Evolutionary conservation across 1,140 invertebrate species (phyloP).

Genomic region (Lanistes nyassanus): DNA sequence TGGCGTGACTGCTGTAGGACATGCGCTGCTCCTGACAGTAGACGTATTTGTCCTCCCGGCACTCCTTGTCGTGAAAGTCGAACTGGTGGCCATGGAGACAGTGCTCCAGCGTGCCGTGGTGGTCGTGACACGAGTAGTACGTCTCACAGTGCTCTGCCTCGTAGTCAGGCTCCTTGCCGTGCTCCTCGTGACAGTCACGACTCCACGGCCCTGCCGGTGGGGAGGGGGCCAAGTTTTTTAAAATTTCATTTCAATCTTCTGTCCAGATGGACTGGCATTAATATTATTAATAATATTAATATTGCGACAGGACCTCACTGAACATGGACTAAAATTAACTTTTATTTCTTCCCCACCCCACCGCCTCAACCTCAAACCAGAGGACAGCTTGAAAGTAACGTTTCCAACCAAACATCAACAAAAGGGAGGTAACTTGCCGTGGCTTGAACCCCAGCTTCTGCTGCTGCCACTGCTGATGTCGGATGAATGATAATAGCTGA

Average conservation of each 20-base stretch:
- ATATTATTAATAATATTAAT: neutral
- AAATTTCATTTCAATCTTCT: no score
- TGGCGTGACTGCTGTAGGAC: no score
- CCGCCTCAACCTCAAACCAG: no score
- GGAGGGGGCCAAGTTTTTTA: neutral
- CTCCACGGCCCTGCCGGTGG: neutral
- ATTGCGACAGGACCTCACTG: neutral
- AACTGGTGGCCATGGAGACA: slow-evolving; percentile 17
- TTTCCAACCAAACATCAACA: no score
- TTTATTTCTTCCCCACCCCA: neutral
- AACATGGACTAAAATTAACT: neutral
- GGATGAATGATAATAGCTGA: neutral
- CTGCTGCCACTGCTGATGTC: neutral
- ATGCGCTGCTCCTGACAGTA: slow-evolving; percentile 17
- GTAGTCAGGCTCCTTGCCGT: slow-evolving; percentile 18
- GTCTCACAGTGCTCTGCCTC: slow-evolving; percentile 18
- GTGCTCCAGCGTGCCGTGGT: slow-evolving; percentile 18
- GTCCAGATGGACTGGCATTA: neutral
- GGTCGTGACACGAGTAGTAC: slow-evolving; percentile 16
- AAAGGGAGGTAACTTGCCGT: neutral
- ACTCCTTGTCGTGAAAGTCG: slow-evolving; percentile 17
- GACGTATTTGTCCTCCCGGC: slow-evolving; percentile 12
- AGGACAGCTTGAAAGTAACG: no score
- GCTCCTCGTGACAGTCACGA: slow-evolving; percentile 10
- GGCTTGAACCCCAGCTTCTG: neutral